A percentile compares a stretch with the other conserved stretches of the same genome.
These are phyloP conservation scores for Leucopsar rothschildi DNA, from an alignment of 2,113 vertebrate species.

Conservation along the genomic window DNA sequence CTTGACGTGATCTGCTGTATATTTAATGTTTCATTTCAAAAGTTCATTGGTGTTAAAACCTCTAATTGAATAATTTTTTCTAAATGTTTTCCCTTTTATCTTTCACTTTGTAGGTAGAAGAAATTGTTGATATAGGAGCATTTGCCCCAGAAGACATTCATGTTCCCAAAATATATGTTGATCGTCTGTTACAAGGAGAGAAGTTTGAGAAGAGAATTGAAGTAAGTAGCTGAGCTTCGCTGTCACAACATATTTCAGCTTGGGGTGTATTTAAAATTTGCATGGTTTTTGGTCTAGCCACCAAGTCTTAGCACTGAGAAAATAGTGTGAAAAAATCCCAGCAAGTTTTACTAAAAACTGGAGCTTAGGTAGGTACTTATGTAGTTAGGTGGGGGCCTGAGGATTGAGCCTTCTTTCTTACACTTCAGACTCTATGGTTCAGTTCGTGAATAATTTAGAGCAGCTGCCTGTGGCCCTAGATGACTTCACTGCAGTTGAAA, in stretches of 20 bases:
- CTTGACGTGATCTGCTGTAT: neutral
- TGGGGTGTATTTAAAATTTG: neutral
- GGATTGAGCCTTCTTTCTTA: neutral
- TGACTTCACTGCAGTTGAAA: neutral
- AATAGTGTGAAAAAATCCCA: neutral
- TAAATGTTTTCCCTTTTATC: neutral
- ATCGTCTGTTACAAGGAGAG: conserved; percentile 87
- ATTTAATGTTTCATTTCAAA: neutral
- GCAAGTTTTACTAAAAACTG: neutral
- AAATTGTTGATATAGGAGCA: conserved; percentile 91
- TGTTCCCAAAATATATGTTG: conserved; percentile 93
- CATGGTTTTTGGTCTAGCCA: neutral
- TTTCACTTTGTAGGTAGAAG: conserved; percentile 85
- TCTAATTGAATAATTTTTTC: neutral
- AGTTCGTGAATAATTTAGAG: neutral
- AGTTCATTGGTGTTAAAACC: neutral
- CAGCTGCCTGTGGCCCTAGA: neutral
- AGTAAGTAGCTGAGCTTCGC: conserved; percentile 69
- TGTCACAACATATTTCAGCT: neutral
- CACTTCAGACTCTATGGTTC: neutral
- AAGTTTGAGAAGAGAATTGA: conserved; percentile 94
- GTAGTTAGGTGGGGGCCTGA: neutral
- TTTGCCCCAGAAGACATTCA: conserved; percentile 95
- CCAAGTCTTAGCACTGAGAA: neutral
- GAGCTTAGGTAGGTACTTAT: neutral